phyloP scores from a whole-genome alignment of 2,888 invertebrate genomes.

The Colletes collaris region DNA sequence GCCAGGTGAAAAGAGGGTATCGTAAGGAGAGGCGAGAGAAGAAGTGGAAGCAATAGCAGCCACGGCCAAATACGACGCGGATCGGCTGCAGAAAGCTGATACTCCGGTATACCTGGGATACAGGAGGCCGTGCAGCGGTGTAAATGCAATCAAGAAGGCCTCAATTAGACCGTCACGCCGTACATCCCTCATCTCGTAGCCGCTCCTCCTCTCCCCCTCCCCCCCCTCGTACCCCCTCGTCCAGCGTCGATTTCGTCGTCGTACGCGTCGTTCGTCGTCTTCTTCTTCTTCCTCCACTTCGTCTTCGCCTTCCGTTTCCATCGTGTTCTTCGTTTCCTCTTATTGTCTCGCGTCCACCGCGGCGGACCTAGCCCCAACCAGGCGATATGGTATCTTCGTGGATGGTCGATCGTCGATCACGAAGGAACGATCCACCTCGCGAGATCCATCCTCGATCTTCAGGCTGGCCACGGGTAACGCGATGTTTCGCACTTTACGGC shows the following conservation, averaged over 20 bases:
- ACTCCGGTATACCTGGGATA: slow-evolving; percentile 65
- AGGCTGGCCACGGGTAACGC: not conserved
- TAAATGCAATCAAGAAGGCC: slow-evolving; percentile 81
- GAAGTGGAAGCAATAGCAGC: slow-evolving; percentile 45
- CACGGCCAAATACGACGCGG: slow-evolving; percentile 58
- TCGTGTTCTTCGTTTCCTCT: not conserved
- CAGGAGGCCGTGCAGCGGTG: slow-evolving; percentile 77
- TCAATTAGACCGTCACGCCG: slow-evolving; percentile 81
- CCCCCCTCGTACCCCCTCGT: slow-evolving; percentile 32
- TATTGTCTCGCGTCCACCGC: slow-evolving; percentile 26
- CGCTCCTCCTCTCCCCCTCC: slow-evolving; percentile 49
- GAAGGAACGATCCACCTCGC: too few relatives aligned
- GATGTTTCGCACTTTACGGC: slow-evolving; percentile 25
- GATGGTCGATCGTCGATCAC: not conserved
- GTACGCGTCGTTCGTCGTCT: slow-evolving; percentile 28
- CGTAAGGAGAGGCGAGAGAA: slow-evolving; percentile 9
- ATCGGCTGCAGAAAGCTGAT: slow-evolving; percentile 61
- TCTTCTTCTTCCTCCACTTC: slow-evolving; percentile 6
- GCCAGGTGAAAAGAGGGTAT: slow-evolving; percentile 6
- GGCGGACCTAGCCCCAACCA: not conserved
- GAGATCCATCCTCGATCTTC: not conserved
- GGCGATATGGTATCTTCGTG: not conserved
- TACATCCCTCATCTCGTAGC: slow-evolving; percentile 78
- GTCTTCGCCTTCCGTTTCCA: not conserved
- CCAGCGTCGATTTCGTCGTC: slow-evolving; percentile 52